A percentile compares a stretch with the other conserved stretches of the same genome.
phyloP scores from a whole-genome alignment of 2,888 invertebrate species.

The Eupithecia vulgata region DNA sequence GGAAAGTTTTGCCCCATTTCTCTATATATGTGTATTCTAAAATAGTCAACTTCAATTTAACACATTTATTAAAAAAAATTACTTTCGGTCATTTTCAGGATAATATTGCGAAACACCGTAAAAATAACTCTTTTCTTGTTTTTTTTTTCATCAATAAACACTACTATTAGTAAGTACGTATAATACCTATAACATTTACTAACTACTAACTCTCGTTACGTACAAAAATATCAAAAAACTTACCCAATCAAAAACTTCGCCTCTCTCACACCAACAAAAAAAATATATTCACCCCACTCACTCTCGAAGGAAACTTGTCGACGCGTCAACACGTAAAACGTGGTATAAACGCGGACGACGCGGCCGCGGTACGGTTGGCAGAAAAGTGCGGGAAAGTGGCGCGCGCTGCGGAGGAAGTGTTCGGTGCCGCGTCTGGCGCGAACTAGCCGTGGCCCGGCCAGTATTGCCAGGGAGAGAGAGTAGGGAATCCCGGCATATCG shows the following conservation, averaged over 20 bases:
- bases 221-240: constrained; percentile 18
- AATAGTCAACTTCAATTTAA: too few species aligned
- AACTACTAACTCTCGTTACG: background rate
- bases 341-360: background rate
- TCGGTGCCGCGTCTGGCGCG: constrained; percentile 61
- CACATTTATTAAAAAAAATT: too few species aligned
- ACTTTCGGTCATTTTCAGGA: background rate
- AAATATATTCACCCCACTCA: constrained; percentile 36
- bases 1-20: too few species aligned
- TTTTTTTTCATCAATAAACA: background rate
- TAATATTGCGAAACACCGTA: background rate
- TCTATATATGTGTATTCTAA: too few species aligned
- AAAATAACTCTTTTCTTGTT: background rate
- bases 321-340: constrained; percentile 33
- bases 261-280: constrained; percentile 18
- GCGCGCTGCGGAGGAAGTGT: constrained; percentile 50
- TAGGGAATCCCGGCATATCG: constrained; percentile 25
- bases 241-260: constrained; percentile 23
- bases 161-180: background rate
- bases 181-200: too few species aligned
- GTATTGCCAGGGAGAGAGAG: constrained; percentile 45
- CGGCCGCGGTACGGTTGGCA: constrained; percentile 20
- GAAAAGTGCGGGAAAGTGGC: constrained; percentile 64
- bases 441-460: constrained; percentile 62
- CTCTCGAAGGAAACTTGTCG: constrained; percentile 27